A percentile compares a stretch with the other conserved stretches of the same genome.
These are phyloP conservation scores for Sorex fumeus DNA, from an alignment of 2,113 vertebrate genomes.

Conservation along the genomic window DNA sequence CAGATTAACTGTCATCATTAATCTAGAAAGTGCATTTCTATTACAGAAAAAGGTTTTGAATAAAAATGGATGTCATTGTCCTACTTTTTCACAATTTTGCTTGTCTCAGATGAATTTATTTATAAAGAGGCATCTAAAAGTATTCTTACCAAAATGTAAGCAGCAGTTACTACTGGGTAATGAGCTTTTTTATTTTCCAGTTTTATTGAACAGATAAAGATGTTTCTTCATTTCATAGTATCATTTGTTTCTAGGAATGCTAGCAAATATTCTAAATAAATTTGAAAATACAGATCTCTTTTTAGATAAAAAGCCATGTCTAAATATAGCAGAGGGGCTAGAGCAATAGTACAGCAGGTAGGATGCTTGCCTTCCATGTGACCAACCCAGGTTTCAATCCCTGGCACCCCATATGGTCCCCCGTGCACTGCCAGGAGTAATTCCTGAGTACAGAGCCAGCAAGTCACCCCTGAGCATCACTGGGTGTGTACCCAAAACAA, in stretches of 20 bases:
- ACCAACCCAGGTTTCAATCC: too few species aligned
- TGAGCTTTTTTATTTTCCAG: not conserved
- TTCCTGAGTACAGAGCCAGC: too few species aligned
- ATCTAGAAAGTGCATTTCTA: slow-evolving; percentile 53
- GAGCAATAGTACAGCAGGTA: too few species aligned
- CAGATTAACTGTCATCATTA: slow-evolving; percentile 36
- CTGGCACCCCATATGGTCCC: too few species aligned
- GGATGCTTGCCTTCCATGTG: too few species aligned
- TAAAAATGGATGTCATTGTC: not conserved
- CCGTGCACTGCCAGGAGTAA: too few species aligned
- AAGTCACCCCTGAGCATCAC: too few species aligned
- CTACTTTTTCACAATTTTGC: slow-evolving; percentile 13
- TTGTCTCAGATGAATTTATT: slow-evolving; percentile 35
- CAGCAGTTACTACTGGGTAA: not conserved
- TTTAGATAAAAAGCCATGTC: not conserved
- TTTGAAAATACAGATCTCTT: slow-evolving; percentile 2
- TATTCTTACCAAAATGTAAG: not conserved
- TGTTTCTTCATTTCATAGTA: not conserved
- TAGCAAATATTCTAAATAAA: slow-evolving; percentile 45
- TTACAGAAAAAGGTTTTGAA: slow-evolving; percentile 40
- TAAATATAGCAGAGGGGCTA: not conserved
- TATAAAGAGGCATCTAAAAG: not conserved
- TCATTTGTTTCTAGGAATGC: not conserved
- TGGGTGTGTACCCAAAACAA: too few species aligned
- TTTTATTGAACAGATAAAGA: not conserved